A percentile compares a stretch with the other conserved stretches of the same genome.
These are phyloP conservation scores for Tipula lateralis DNA, from an alignment of 2,888 invertebrate genomes.

Conservation along the genomic window DNA sequence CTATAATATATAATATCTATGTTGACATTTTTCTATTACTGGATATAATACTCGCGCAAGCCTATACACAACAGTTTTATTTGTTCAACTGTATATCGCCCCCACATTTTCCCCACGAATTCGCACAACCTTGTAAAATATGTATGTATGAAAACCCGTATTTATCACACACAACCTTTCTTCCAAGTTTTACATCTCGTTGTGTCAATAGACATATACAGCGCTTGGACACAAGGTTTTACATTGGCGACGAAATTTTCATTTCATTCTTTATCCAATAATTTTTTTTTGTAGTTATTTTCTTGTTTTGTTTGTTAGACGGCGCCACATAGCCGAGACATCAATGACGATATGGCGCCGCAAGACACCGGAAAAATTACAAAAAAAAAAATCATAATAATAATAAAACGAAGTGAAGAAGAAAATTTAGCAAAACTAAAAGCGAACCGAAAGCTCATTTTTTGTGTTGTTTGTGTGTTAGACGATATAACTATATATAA, in stretches of 20 bases:
- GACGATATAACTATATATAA: background rate
- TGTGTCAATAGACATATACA: no score
- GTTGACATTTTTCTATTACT: background rate
- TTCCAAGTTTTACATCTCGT: no score
- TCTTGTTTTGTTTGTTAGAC: conserved; percentile 14
- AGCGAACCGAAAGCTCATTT: background rate
- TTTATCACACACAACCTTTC: no score
- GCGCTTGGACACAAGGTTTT: background rate
- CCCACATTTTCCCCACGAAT: no score
- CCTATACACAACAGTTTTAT: no score
- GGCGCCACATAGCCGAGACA: conserved; percentile 27
- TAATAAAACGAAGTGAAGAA: background rate
- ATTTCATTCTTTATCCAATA: background rate
- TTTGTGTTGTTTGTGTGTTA: background rate
- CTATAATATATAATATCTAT: background rate
- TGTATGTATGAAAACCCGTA: no score
- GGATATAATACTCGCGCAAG: no score
- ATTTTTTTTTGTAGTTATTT: background rate
- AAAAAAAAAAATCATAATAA: background rate
- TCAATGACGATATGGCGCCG: conserved; percentile 28
- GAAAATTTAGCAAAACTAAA: conserved; percentile 1
- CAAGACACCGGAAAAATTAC: conserved; percentile 27
- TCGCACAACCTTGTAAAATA: no score
- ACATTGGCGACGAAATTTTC: conserved; percentile 1
- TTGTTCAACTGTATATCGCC: no score